A percentile compares a stretch with the other conserved stretches of the same genome.
These are phyloP conservation scores for Pycnonotus jocosus DNA, from an alignment of 2,113 vertebrate species.

Conservation along the genomic window DNA sequence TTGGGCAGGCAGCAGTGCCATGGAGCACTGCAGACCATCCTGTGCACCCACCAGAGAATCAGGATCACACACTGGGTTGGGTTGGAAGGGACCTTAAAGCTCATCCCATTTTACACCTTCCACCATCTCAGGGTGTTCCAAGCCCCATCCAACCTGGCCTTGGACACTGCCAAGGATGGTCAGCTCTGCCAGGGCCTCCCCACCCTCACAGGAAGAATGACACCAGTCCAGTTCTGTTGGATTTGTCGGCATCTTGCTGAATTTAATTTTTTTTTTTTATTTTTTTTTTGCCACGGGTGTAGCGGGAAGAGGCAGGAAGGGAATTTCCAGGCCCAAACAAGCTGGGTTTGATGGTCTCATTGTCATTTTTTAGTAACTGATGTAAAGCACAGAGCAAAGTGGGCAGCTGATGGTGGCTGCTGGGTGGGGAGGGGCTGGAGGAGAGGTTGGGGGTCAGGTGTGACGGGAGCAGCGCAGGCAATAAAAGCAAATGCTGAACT, in stretches of 20 bases:
- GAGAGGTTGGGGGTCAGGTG: neutral
- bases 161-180: neutral
- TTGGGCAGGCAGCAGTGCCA: rapidly evolving
- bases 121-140: neutral
- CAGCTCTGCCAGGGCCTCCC: neutral
- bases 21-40: no score
- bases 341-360: neutral
- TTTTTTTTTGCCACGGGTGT: rapidly evolving
- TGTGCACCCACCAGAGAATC: neutral
- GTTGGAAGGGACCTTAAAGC: neutral
- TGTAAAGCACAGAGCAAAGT: neutral
- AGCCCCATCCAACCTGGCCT: neutral
- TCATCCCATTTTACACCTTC: neutral
- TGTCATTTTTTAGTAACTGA: neutral
- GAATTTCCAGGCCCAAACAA: neutral
- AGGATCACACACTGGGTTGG: neutral
- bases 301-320: neutral
- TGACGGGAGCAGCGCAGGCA: neutral
- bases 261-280: neutral
- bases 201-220: neutral
- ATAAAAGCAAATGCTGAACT: neutral
- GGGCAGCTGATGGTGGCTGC: neutral
- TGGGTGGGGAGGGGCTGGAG: neutral
- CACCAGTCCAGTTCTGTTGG: neutral
- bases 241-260: neutral